Percentiles rank a stretch among this genome's conserved stretches.
Evolutionary conservation across 2,113 vertebrate genomes (phyloP).

Genomic region (Neotragus pygmaeus): DNA sequence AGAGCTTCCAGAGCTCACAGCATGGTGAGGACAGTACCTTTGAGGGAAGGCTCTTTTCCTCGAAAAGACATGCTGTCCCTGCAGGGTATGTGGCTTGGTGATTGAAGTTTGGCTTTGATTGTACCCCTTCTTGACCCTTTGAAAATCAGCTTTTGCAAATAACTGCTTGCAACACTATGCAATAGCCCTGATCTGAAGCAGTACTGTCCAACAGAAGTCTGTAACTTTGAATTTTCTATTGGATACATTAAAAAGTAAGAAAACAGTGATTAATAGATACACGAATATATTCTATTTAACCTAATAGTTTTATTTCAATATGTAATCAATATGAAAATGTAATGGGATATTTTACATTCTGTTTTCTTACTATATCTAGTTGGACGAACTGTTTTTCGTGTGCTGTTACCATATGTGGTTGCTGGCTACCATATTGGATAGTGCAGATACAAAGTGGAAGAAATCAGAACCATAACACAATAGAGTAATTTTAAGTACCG

Average conservation of each 20-base stretch:
- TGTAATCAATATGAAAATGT: background rate
- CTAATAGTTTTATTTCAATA: background rate
- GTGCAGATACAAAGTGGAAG: background rate
- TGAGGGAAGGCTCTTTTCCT: background rate
- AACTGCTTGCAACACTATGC: background rate
- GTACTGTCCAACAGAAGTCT: background rate
- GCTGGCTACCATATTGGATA: background rate
- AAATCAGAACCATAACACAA: background rate
- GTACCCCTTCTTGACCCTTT: background rate
- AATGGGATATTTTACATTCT: background rate
- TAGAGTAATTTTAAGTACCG: background rate
- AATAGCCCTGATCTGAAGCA: background rate
- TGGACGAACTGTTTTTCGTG: background rate
- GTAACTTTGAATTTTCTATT: background rate
- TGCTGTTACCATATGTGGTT: background rate
- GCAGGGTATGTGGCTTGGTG: background rate
- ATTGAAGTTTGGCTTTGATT: background rate
- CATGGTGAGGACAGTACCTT: background rate
- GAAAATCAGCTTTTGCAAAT: background rate
- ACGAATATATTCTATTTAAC: background rate
- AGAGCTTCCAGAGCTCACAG: background rate
- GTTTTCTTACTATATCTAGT: background rate
- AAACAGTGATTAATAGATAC: background rate
- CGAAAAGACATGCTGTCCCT: background rate
- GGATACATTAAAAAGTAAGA: background rate